A percentile compares a stretch with the other conserved stretches of the same genome.
Evolutionary conservation across 2,888 invertebrate genomes (phyloP).

Genomic region (Limulus polyphemus): DNA sequence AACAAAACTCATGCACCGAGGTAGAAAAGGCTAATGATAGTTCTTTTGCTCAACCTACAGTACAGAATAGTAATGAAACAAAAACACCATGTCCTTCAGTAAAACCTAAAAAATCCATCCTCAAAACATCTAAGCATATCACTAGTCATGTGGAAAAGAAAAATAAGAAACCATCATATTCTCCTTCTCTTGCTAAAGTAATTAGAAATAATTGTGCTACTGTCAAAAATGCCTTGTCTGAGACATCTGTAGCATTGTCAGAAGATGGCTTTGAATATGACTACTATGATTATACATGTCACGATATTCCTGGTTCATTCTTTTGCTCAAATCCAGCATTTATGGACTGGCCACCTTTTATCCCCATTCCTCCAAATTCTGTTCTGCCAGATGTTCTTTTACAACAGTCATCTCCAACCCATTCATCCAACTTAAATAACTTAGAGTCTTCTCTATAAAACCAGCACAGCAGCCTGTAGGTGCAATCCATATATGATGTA

Average conservation of each 20-base stretch:
- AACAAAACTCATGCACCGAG: background rate
- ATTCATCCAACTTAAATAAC: no score
- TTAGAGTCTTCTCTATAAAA: no score
- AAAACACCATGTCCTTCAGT: conserved; percentile 16
- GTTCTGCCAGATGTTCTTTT: background rate
- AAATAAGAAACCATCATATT: background rate
- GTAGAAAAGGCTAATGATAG: no score
- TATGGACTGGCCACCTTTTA: conserved; percentile 26
- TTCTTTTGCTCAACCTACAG: background rate
- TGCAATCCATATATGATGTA: no score
- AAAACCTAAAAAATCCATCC: no score
- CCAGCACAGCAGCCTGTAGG: no score
- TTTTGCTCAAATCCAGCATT: conserved; percentile 24
- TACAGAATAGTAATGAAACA: conserved; percentile 10
- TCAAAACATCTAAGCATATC: background rate
- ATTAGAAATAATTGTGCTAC: conserved; percentile 1
- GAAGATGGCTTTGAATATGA: conserved; percentile 28
- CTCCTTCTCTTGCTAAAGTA: conserved; percentile 14
- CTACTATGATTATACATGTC: conserved; percentile 27
- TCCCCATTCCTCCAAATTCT: conserved; percentile 22
- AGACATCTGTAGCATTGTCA: conserved; percentile 17
- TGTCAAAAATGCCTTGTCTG: conserved; percentile 12
- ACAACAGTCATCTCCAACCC: no score
- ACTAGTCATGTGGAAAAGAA: background rate
- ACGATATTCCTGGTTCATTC: conserved; percentile 26